These are phyloP conservation scores for Drosophila lowei DNA, from an alignment of 1,140 invertebrate genomes.

Conservation along the genomic window DNA sequence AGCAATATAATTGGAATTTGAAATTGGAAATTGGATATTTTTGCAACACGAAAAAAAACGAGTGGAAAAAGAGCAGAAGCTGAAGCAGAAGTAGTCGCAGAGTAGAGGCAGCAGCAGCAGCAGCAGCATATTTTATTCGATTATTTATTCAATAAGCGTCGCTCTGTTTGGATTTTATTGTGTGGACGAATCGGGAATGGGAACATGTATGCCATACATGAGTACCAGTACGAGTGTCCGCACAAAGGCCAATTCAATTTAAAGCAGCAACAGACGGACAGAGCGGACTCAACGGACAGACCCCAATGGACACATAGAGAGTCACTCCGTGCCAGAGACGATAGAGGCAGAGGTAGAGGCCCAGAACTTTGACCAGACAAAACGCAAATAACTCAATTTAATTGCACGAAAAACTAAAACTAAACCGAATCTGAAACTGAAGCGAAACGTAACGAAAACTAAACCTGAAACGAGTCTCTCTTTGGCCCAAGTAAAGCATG, in stretches of 20 bases:
- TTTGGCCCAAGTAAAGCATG: conserved; percentile 53
- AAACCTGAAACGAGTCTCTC: conserved; percentile 1
- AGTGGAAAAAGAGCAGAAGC: conserved; percentile 30
- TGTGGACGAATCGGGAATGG: conserved; percentile 52
- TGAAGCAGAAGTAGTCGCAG: conserved; percentile 45
- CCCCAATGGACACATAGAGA: conserved; percentile 9
- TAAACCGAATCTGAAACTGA: conserved; percentile 47
- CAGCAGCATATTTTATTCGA: conserved; percentile 70
- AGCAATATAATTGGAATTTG: conserved; percentile 81
- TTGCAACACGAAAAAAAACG: conserved; percentile 56
- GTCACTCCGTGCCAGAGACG: background rate
- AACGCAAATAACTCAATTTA: conserved; percentile 76
- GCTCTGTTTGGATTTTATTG: conserved; percentile 76
- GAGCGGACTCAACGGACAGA: conserved; percentile 1
- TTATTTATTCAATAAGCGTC: conserved; percentile 80
- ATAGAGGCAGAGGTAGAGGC: background rate
- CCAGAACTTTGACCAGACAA: conserved; percentile 60
- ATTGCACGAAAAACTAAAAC: conserved; percentile 66
- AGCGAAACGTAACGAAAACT: conserved; percentile 8
- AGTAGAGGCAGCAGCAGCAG: conserved; percentile 21
- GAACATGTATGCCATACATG: conserved; percentile 65
- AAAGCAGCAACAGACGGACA: conserved; percentile 44
- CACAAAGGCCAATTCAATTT: conserved; percentile 80
- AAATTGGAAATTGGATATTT: conserved; percentile 81
- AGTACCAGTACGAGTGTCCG: conserved; percentile 48